These are phyloP conservation scores for Phoeniculus purpureus DNA, from an alignment of 2,797 vertebrate species.

Conservation along the genomic window DNA sequence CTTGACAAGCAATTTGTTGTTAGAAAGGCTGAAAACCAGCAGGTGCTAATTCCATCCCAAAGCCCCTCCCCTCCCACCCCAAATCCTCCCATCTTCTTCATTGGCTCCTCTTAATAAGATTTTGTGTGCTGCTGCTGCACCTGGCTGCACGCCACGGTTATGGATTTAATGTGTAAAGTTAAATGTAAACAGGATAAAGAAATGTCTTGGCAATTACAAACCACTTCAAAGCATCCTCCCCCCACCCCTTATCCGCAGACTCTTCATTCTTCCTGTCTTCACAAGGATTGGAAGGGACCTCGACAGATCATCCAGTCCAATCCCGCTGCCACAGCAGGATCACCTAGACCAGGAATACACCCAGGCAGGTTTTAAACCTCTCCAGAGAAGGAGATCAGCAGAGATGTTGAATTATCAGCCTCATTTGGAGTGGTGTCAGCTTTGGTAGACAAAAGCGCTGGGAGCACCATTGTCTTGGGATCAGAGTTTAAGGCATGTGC, in stretches of 20 bases:
- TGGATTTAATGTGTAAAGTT: slow-evolving; percentile 38
- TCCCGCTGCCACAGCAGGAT: too few species aligned
- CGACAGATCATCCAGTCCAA: too few species aligned
- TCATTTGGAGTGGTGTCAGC: neutral
- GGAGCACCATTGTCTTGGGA: neutral
- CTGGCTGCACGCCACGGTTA: neutral
- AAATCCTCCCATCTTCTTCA: slow-evolving; percentile 22
- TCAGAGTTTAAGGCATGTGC: neutral
- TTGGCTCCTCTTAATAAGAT: slow-evolving; percentile 42
- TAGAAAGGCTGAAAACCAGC: slow-evolving; percentile 35
- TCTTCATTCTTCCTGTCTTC: neutral
- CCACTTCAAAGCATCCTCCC: neutral
- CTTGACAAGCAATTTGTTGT: slow-evolving; percentile 38
- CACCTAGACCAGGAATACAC: too few species aligned
- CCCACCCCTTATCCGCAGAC: neutral
- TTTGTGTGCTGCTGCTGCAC: slow-evolving; percentile 2
- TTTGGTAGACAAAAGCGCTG: neutral
- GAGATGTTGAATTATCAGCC: neutral
- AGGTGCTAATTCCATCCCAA: slow-evolving; percentile 47
- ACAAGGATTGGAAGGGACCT: too few species aligned
- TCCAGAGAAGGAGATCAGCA: neutral
- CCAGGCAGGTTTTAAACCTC: too few species aligned
- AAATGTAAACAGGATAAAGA: slow-evolving; percentile 49
- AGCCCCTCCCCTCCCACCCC: neutral
- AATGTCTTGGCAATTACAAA: neutral